These are phyloP conservation scores for Octonoba sinensis DNA, from an alignment of 2,888 invertebrate genomes.

Conservation along the genomic window DNA sequence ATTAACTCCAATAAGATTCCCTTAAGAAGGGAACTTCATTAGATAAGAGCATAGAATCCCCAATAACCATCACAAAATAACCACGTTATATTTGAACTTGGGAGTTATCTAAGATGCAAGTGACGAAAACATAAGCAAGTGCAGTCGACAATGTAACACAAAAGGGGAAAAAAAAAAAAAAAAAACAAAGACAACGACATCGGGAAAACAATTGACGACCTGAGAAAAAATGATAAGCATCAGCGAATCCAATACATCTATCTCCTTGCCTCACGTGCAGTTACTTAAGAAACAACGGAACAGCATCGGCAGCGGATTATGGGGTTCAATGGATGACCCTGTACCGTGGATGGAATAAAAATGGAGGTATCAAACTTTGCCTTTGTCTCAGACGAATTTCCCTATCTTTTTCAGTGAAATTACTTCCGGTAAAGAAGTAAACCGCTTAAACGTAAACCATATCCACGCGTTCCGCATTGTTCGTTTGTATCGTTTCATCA, in stretches of 20 bases:
- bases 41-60: too few relatives aligned
- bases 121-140: slow-evolving; percentile 48
- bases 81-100: too few relatives aligned
- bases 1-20: too few relatives aligned
- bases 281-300: slow-evolving; percentile 1
- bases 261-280: slow-evolving; percentile 24
- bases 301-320: slow-evolving; percentile 11
- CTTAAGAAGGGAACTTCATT: too few relatives aligned
- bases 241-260: slow-evolving; percentile 28
- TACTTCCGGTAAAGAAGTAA: slow-evolving; percentile 32
- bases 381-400: slow-evolving; percentile 8
- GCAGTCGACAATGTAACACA: slow-evolving; percentile 9
- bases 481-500: too few relatives aligned
- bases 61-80: too few relatives aligned
- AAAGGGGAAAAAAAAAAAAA: slow-evolving; percentile 10
- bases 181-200: neutral
- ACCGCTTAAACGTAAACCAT: neutral
- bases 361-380: neutral
- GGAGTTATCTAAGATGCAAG: too few relatives aligned
- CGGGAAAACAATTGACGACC: slow-evolving; percentile 50
- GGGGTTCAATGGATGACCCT: slow-evolving; percentile 21
- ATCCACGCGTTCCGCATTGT: neutral
- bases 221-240: slow-evolving; percentile 33
- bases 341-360: neutral
- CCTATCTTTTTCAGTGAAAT: slow-evolving; percentile 9